Conservation (phyloP, 2,888 invertebrate genomes). For the Phanerotoma sp. region DNA sequence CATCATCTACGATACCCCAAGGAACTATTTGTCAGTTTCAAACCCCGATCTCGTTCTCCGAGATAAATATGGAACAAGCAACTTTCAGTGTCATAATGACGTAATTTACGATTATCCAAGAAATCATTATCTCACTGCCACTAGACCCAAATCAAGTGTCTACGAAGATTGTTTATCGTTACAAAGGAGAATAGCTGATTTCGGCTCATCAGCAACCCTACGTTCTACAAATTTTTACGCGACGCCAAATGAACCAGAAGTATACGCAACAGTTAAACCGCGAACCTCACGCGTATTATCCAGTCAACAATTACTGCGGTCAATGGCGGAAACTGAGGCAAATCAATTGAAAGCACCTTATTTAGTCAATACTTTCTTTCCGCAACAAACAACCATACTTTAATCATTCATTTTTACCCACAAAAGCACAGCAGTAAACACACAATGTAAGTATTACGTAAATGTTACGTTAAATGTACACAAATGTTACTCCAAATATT, state of each 20-base stretch:
- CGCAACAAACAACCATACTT: background rate
- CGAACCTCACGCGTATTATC: slow-evolving; percentile 25
- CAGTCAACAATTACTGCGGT: slow-evolving; percentile 25
- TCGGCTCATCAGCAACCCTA: background rate
- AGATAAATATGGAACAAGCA: background rate
- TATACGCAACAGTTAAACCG: slow-evolving; percentile 37
- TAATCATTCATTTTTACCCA: background rate
- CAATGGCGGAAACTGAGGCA: slow-evolving; percentile 9
- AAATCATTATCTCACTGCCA: background rate
- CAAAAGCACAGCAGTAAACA: no score
- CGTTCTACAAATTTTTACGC: slow-evolving; percentile 25
- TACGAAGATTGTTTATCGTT: slow-evolving; percentile 39
- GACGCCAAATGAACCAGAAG: slow-evolving; percentile 12
- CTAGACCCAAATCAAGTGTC: slow-evolving; percentile 36
- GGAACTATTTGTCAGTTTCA: slow-evolving; percentile 34
- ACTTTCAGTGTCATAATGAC: background rate
- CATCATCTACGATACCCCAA: slow-evolving; percentile 36
- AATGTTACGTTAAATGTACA: no score
- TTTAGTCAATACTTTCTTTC: background rate
- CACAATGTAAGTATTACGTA: no score
- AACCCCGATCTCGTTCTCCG: slow-evolving; percentile 27
- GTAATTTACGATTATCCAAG: slow-evolving; percentile 36
- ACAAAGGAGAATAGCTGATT: slow-evolving; percentile 27
- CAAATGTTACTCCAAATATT: no score
- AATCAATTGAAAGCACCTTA: background rate